phyloP scores from a whole-genome alignment of 2,888 invertebrate species.

The Marasmarcha lunaedactyla region DNA sequence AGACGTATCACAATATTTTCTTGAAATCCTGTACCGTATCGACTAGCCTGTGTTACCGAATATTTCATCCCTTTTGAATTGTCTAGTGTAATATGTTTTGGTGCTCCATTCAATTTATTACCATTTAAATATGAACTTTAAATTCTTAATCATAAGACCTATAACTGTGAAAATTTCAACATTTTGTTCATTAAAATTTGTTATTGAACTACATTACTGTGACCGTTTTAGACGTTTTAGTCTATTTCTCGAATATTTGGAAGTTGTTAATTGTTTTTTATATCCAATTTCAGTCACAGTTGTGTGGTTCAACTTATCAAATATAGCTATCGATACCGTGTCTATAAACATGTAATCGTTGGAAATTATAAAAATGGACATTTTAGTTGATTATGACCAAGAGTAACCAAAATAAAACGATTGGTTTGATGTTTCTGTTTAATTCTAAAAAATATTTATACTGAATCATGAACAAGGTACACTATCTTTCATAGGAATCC shows the following conservation, averaged over 20 bases:
- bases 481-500: too few relatives aligned
- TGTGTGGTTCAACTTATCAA: slow-evolving; percentile 34
- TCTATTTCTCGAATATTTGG: slow-evolving; percentile 43
- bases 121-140: background rate
- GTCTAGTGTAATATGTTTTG: background rate
- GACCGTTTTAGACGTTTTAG: slow-evolving; percentile 27
- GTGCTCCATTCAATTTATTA: background rate
- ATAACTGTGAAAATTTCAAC: too few relatives aligned
- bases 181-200: background rate
- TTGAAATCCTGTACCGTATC: too few relatives aligned
- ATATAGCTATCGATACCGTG: background rate
- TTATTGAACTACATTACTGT: slow-evolving; percentile 47
- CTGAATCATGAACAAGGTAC: too few relatives aligned
- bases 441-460: too few relatives aligned
- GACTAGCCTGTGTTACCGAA: too few relatives aligned
- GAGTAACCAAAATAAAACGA: slow-evolving; percentile 27
- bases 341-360: background rate
- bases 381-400: slow-evolving; percentile 44
- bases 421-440: slow-evolving; percentile 9
- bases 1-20: too few relatives aligned
- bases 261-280: slow-evolving; percentile 42
- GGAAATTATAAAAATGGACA: slow-evolving; percentile 28
- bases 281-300: slow-evolving; percentile 29
- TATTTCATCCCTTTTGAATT: too few relatives aligned
- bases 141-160: too few relatives aligned